Evolutionary conservation across 2,888 invertebrate species (phyloP).

Genomic region (Volucella bombylans): DNA sequence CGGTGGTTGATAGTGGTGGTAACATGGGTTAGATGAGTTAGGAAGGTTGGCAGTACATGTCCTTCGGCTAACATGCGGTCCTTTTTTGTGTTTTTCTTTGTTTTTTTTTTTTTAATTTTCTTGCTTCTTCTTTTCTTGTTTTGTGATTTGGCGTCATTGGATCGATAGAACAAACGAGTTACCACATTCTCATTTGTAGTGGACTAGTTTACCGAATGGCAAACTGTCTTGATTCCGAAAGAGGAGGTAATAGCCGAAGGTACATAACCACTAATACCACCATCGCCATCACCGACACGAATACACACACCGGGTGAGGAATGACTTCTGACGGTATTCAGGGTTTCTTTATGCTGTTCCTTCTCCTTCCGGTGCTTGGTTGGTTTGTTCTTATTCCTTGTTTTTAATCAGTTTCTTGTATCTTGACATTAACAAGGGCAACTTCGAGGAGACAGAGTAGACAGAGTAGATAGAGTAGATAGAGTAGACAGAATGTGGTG

Average conservation of each 20-base stretch:
- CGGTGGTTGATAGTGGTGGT: background rate
- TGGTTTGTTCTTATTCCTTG: constrained; percentile 17
- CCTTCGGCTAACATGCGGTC: constrained; percentile 67
- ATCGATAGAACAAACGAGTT: constrained; percentile 68
- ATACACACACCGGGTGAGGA: constrained; percentile 32
- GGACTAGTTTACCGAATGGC: constrained; percentile 41
- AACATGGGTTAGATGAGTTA: background rate
- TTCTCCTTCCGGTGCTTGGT: background rate
- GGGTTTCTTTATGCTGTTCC: constrained; percentile 18
- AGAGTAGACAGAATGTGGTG: background rate
- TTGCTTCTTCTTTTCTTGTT: constrained; percentile 15
- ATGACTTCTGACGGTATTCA: constrained; percentile 66
- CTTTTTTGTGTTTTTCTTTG: constrained; percentile 30
- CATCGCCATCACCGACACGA: background rate
- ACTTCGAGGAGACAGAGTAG: constrained; percentile 6
- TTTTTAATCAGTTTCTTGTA: constrained; percentile 71
- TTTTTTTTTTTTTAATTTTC: constrained; percentile 10
- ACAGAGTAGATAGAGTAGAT: background rate
- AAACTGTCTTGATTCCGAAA: constrained; percentile 5
- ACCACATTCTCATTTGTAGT: constrained; percentile 61
- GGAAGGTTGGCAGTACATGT: constrained; percentile 46
- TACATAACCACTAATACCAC: constrained; percentile 45
- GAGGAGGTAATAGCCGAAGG: background rate
- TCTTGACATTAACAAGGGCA: constrained; percentile 73
- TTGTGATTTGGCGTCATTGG: constrained; percentile 42